These are phyloP conservation scores for Clarias pachynema DNA, from an alignment of 2,797 vertebrate species.

Conservation along the genomic window DNA sequence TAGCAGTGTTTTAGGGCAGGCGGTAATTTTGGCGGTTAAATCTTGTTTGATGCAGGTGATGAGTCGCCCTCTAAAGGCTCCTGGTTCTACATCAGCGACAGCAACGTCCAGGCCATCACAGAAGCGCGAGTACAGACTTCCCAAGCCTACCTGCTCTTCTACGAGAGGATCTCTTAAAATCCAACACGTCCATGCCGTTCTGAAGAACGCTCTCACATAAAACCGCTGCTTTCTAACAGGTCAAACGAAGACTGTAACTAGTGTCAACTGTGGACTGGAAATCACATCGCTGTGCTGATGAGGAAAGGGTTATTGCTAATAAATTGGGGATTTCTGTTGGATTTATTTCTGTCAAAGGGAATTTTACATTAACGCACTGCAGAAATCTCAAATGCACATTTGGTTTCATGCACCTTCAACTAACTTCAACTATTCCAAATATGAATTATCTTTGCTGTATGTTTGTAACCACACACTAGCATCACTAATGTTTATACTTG, in stretches of 20 bases:
- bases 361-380: neutral
- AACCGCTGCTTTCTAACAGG: neutral
- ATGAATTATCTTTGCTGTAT: neutral
- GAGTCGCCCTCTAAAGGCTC: conserved; percentile 76
- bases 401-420: neutral
- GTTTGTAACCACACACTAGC: neutral
- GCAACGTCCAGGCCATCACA: conserved; percentile 84
- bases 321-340: neutral
- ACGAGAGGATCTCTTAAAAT: conserved; percentile 82
- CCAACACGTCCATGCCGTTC: neutral
- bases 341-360: neutral
- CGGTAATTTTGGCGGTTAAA: neutral
- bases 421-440: neutral
- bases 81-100: conserved; percentile 96
- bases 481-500: neutral
- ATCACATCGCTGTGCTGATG: neutral
- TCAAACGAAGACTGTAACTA: neutral
- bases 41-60: conserved; percentile 57
- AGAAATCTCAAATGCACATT: neutral
- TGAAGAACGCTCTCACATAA: neutral
- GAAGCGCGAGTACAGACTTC: conserved; percentile 84
- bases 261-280: neutral
- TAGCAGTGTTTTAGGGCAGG: neutral
- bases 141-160: conserved; percentile 98
- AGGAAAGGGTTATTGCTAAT: neutral